Evolutionary conservation across 2,888 invertebrate species (phyloP).

Genomic region (Hirudinaria manillensis): DNA sequence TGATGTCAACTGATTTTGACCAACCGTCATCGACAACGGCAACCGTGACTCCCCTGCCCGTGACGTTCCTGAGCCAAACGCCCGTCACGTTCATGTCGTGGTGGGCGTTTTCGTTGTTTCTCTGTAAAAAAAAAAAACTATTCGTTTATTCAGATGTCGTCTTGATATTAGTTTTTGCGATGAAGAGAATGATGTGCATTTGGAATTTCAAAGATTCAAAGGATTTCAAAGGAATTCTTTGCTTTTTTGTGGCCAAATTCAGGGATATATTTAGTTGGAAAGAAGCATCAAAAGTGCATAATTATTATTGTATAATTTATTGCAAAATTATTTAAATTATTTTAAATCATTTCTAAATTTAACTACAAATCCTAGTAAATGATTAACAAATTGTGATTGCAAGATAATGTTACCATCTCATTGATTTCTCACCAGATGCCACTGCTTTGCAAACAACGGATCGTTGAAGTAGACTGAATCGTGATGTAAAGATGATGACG

Average conservation of each 20-base stretch:
- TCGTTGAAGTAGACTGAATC: conserved; percentile 44
- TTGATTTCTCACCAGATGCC: conserved; percentile 49
- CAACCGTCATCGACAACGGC: conserved; percentile 52
- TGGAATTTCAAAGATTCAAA: too few species aligned
- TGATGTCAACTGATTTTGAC: conserved; percentile 11
- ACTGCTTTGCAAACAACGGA: conserved; percentile 46
- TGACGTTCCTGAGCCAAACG: conserved; percentile 47
- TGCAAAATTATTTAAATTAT: conserved; percentile 11
- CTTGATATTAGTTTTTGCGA: too few species aligned
- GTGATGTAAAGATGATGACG: background rate
- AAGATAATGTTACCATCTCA: background rate
- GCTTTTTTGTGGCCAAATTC: too few species aligned
- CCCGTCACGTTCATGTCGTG: conserved; percentile 51
- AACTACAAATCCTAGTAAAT: conserved; percentile 20
- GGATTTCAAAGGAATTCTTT: too few species aligned
- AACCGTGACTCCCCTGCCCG: conserved; percentile 49
- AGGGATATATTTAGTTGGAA: too few species aligned
- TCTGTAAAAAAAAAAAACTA: conserved; percentile 41
- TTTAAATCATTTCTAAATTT: background rate
- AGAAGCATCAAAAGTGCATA: background rate
- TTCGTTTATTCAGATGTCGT: background rate
- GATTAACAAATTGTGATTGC: too few species aligned
- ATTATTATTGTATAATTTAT: background rate
- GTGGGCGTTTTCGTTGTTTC: conserved; percentile 40
- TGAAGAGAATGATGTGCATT: too few species aligned